Percentiles rank a stretch among this genome's conserved stretches.
phyloP scores from a whole-genome alignment of 2,888 invertebrate genomes.

The Eristalinus aeneus region DNA sequence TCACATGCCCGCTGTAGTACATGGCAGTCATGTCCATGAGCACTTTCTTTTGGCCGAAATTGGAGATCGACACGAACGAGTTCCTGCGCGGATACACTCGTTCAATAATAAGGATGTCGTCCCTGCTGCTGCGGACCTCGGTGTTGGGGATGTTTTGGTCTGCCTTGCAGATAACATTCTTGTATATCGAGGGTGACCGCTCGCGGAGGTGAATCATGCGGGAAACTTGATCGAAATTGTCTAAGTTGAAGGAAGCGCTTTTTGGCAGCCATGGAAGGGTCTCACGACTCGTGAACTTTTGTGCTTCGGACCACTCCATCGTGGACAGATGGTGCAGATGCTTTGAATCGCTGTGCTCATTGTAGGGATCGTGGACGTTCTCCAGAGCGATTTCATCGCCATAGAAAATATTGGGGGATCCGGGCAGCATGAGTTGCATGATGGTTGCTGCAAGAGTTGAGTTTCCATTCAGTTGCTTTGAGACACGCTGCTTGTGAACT shows the following conservation, averaged over 20 bases:
- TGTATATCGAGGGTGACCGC: constrained; percentile 87
- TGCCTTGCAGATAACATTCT: constrained; percentile 86
- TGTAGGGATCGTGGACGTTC: constrained; percentile 83
- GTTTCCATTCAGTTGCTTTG: constrained; percentile 83
- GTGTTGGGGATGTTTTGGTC: constrained; percentile 85
- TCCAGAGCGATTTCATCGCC: constrained; percentile 93
- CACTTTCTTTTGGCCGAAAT: constrained; percentile 84
- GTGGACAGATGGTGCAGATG: constrained; percentile 86
- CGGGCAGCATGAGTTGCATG: constrained; percentile 91
- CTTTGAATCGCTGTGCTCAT: constrained; percentile 83
- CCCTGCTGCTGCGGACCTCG: constrained; percentile 84
- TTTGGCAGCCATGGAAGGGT: constrained; percentile 86
- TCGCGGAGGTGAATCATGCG: constrained; percentile 84
- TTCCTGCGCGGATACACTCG: constrained; percentile 90
- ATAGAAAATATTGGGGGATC: constrained; percentile 92
- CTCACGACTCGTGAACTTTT: constrained; percentile 81
- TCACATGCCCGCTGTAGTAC: constrained; percentile 86
- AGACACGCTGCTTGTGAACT: constrained; percentile 83
- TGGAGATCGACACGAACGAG: constrained; percentile 88
- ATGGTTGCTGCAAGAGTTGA: constrained; percentile 86
- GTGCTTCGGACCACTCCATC: constrained; percentile 84
- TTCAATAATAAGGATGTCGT: constrained; percentile 87
- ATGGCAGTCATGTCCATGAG: constrained; percentile 87
- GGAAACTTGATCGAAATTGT: constrained; percentile 83
- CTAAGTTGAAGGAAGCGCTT: constrained; percentile 81